A percentile compares a stretch with the other conserved stretches of the same genome.
Evolutionary conservation across 2,888 invertebrate genomes (phyloP).

Genomic region (Tenthredo amoena): DNA sequence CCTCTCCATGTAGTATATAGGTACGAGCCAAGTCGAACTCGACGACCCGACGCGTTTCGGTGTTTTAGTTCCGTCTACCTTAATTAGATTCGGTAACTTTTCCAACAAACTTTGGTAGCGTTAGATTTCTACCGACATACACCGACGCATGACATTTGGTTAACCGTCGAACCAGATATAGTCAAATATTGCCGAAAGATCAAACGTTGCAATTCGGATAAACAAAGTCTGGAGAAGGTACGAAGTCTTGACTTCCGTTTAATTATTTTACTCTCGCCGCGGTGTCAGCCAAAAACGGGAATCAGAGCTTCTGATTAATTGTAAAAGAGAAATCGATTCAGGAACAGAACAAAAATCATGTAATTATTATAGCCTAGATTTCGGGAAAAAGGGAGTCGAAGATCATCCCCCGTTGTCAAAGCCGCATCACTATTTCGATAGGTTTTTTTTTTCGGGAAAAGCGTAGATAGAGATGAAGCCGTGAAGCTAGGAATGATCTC

Average conservation of each 20-base stretch:
- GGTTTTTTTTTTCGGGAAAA: not conserved
- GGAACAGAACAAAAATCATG: not conserved
- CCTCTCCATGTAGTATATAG: not conserved
- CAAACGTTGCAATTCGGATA: not conserved
- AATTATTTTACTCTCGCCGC: not conserved
- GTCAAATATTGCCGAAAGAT: conserved; percentile 3
- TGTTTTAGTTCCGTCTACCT: conserved; percentile 43
- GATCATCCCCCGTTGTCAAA: not conserved
- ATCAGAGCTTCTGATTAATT: not conserved
- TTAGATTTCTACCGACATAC: conserved; percentile 20
- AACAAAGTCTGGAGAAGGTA: not conserved
- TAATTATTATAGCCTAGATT: not conserved
- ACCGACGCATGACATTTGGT: not conserved
- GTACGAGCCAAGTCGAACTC: not conserved
- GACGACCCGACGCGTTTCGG: conserved; percentile 26
- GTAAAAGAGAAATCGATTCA: not conserved
- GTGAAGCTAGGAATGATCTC: conserved; percentile 25
- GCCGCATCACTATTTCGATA: not conserved
- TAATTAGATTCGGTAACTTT: conserved; percentile 39
- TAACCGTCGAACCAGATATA: not conserved
- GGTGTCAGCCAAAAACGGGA: not conserved
- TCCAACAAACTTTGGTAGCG: not conserved
- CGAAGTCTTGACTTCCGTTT: not conserved
- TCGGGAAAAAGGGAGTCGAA: not conserved
- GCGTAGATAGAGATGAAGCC: not conserved